These are phyloP conservation scores for Drosophila sordidula DNA, from an alignment of 2,888 invertebrate species.

Conservation along the genomic window DNA sequence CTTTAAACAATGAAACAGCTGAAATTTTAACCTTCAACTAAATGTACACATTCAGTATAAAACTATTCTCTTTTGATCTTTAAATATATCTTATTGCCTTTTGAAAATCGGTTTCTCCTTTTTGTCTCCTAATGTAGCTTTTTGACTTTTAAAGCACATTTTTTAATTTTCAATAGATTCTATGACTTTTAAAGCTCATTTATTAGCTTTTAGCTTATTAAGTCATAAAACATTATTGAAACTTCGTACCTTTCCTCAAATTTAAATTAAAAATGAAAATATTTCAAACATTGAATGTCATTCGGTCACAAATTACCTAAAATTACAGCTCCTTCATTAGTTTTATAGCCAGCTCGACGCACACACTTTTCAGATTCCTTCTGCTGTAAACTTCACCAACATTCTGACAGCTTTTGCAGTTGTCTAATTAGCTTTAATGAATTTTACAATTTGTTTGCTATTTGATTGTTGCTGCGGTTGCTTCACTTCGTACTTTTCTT, in stretches of 20 bases:
- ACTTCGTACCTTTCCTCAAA: too few relatives aligned
- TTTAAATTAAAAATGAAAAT: too few relatives aligned
- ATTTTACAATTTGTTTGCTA: conserved; percentile 50
- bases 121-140: not conserved
- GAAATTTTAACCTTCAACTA: too few relatives aligned
- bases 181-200: not conserved
- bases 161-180: not conserved
- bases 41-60: too few relatives aligned
- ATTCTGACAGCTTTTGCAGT: conserved; percentile 26
- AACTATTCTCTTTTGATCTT: too few relatives aligned
- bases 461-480: conserved; percentile 29
- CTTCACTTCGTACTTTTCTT: conserved; percentile 10
- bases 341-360: not conserved
- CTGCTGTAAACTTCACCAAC: conserved; percentile 11
- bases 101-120: too few relatives aligned
- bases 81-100: too few relatives aligned
- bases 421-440: conserved; percentile 60
- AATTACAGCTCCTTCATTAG: not conserved
- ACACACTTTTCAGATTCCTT: not conserved
- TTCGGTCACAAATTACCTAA: not conserved
- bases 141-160: conserved; percentile 12
- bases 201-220: too few relatives aligned
- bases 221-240: too few relatives aligned
- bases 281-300: too few relatives aligned
- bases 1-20: too few relatives aligned